A percentile compares a stretch with the other conserved stretches of the same genome.
phyloP scores from a whole-genome alignment of 1,140 invertebrate genomes.

The Trigoniulus corallinus region DNA sequence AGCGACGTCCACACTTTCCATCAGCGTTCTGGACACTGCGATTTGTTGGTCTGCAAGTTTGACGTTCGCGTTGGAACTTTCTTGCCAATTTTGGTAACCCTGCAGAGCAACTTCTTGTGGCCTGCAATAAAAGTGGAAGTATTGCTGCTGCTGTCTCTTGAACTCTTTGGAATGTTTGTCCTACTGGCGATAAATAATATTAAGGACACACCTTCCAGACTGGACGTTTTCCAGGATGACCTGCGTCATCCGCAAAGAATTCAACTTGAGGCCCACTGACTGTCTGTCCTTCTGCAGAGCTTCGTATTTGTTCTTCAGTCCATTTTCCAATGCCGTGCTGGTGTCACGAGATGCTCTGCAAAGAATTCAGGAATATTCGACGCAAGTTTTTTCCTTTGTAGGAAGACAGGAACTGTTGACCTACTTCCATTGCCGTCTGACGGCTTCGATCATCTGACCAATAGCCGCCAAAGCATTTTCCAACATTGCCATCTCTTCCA shows the following conservation, averaged over 20 bases:
- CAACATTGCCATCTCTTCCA: background rate
- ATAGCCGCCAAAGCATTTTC: background rate
- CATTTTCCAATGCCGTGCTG: background rate
- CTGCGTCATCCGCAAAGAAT: background rate
- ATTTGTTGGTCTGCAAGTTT: background rate
- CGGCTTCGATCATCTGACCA: background rate
- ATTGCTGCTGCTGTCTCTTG: background rate
- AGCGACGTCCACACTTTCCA: background rate
- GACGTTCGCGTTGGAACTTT: background rate
- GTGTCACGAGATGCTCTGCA: background rate
- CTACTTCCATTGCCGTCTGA: background rate
- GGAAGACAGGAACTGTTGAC: background rate
- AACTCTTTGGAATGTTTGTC: background rate
- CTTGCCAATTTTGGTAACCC: background rate
- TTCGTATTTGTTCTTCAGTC: background rate
- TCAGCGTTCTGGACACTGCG: too few species aligned
- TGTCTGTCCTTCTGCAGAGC: background rate
- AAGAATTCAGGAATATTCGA: background rate
- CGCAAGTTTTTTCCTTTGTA: background rate
- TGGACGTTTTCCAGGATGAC: background rate
- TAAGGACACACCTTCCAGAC: background rate
- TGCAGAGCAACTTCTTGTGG: background rate
- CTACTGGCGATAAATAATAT: background rate
- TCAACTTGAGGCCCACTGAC: background rate
- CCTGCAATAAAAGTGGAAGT: background rate